These are phyloP conservation scores for Cybosia mesomella DNA, from an alignment of 2,888 invertebrate genomes.

Conservation along the genomic window DNA sequence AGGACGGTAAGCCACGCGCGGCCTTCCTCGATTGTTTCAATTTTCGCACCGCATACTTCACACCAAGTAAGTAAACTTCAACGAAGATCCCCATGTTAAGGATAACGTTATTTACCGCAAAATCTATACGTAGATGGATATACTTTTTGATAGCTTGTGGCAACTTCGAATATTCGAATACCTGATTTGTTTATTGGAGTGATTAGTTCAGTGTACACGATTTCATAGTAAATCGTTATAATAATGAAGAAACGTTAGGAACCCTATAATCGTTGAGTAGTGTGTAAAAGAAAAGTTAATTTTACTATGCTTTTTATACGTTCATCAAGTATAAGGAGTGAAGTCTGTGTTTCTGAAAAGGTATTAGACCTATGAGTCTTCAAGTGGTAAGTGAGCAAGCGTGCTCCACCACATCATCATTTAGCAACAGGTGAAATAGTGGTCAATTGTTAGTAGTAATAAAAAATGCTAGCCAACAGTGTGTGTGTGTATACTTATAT, in stretches of 20 bases:
- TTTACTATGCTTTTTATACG: background rate
- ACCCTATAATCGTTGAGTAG: background rate
- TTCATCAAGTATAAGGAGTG: too few species aligned
- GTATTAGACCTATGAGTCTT: too few species aligned
- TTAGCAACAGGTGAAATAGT: too few species aligned
- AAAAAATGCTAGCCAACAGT: too few species aligned
- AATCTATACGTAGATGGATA: constrained; percentile 28
- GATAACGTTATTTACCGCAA: constrained; percentile 38
- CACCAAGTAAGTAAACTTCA: constrained; percentile 58
- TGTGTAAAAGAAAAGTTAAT: background rate
- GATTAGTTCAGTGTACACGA: background rate
- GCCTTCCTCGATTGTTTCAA: constrained; percentile 60
- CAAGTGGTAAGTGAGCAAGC: too few species aligned
- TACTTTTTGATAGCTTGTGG: background rate
- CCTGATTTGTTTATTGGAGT: background rate
- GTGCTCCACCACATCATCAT: too few species aligned
- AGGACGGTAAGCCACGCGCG: constrained; percentile 45
- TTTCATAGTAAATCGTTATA: background rate
- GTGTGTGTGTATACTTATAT: too few species aligned
- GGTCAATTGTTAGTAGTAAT: too few species aligned
- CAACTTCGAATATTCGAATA: background rate
- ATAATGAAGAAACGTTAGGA: background rate
- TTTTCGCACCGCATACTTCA: constrained; percentile 67
- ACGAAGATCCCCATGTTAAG: constrained; percentile 41
- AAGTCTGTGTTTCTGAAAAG: too few species aligned